A percentile compares a stretch with the other conserved stretches of the same genome.
Conservation (phyloP, 2,113 vertebrate species). For the Picathartes gymnocephalus region DNA sequence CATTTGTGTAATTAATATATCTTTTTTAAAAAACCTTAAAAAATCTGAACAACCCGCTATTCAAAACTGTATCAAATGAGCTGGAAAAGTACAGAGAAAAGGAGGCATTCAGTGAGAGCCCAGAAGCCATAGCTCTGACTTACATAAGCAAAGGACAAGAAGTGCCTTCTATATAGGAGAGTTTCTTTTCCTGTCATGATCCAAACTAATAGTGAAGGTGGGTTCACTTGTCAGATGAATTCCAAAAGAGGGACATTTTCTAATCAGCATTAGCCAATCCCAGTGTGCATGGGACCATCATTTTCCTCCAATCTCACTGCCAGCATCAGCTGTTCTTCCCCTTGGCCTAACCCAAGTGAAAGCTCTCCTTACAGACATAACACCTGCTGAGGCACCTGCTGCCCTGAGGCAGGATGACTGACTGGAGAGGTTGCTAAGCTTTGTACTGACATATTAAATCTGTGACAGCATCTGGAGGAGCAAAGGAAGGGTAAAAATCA, state of each 20-base stretch:
- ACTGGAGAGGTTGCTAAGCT: neutral
- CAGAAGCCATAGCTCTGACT: neutral
- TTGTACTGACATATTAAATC: neutral
- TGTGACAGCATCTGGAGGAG: neutral
- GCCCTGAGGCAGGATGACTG: neutral
- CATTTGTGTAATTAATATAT: constrained; percentile 30
- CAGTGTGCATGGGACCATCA: fast-evolving
- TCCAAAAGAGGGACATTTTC: neutral
- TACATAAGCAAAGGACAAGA: neutral
- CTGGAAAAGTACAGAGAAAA: constrained; percentile 44
- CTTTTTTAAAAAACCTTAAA: neutral
- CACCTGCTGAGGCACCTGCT: neutral
- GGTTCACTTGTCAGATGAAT: neutral
- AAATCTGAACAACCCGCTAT: neutral
- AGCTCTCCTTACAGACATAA: neutral
- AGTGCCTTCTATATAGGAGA: neutral
- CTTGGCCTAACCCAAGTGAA: neutral
- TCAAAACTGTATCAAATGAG: neutral
- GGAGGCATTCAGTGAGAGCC: neutral
- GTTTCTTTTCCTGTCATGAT: neutral
- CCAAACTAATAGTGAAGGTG: neutral
- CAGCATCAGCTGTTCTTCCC: neutral
- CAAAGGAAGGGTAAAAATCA: neutral
- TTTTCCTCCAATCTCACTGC: neutral
- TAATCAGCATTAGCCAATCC: neutral